A percentile compares a stretch with the other conserved stretches of the same genome.
Conservation (phyloP, 2,888 invertebrate species). For the Galeopsomyia nigrocyanea region DNA sequence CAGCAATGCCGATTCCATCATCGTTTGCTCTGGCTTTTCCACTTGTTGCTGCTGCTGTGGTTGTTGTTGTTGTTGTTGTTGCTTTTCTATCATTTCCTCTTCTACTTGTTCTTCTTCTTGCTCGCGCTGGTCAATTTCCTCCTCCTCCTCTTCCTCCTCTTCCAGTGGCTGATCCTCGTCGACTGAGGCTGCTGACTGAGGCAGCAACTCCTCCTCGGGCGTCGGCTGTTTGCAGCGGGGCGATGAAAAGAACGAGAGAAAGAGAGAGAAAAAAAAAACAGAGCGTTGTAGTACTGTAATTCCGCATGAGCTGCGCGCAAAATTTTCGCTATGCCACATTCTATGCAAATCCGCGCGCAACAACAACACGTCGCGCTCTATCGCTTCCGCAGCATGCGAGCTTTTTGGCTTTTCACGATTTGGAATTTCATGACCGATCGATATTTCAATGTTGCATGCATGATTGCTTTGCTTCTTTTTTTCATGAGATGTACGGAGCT, state of each 20-base stretch:
- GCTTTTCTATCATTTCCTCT: constrained; percentile 35
- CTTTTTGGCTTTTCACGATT: neutral
- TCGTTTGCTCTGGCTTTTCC: constrained; percentile 14
- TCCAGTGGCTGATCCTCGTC: neutral
- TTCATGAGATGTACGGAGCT: too few species aligned
- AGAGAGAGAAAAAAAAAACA: constrained; percentile 26
- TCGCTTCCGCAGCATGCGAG: neutral
- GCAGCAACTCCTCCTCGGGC: constrained; percentile 31
- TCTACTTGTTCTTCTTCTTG: constrained; percentile 45
- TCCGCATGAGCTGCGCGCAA: constrained; percentile 53
- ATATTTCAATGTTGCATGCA: neutral
- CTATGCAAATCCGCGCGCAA: constrained; percentile 60
- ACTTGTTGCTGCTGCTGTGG: neutral
- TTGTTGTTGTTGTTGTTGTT: neutral
- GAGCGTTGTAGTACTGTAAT: constrained; percentile 41
- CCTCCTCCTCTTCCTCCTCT: neutral
- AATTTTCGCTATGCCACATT: constrained; percentile 65
- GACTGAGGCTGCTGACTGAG: neutral
- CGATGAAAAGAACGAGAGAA: neutral
- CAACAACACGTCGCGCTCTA: neutral
- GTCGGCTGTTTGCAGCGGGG: constrained; percentile 14
- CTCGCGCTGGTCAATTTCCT: neutral
- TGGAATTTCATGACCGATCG: neutral
- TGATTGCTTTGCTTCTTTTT: too few species aligned
- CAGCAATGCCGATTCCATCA: neutral